Evolutionary conservation across 2,113 vertebrate genomes (phyloP).

Genomic region (human (Homo sapiens)): GRCh38 chr20:43424501-43425000

Average conservation of each 20-base stretch:
- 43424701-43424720: background rate
- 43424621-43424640: background rate
- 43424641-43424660: background rate
- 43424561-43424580: background rate
- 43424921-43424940: no score
- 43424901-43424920: no score
- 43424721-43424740: slow-evolving; percentile 11
- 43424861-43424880: background rate
- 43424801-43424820: background rate
- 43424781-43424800: background rate
- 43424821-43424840: slow-evolving; percentile 5
- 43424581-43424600: background rate
- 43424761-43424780: background rate
- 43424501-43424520: background rate
- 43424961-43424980: no score
- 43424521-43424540: background rate
- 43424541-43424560: background rate
- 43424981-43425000: no score
- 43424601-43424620: background rate
- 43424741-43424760: background rate
- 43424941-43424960: no score
- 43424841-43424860: background rate
- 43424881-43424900: no score
- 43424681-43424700: background rate
- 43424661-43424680: background rate